phyloP scores from a whole-genome alignment of 2,888 invertebrate genomes.

The Acrobasis consociella region DNA sequence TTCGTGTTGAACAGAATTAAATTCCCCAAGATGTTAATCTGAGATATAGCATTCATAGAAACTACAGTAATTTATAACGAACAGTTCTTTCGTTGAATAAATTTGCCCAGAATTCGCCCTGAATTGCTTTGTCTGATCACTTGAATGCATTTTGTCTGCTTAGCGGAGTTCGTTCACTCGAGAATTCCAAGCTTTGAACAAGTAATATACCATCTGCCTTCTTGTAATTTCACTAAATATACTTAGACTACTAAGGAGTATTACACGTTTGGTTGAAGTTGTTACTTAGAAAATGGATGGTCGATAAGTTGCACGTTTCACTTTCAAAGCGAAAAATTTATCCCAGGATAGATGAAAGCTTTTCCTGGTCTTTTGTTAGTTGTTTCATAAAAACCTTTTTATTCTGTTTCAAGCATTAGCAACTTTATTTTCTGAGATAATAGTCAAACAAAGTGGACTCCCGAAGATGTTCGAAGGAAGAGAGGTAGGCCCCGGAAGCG shows the following conservation, averaged over 20 bases:
- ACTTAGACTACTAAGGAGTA: too few species aligned
- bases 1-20: constrained; percentile 3
- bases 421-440: neutral
- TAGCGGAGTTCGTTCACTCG: constrained; percentile 22
- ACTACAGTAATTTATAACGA: constrained; percentile 10
- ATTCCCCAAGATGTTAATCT: constrained; percentile 9
- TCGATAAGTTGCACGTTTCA: neutral
- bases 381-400: neutral
- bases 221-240: neutral
- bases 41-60: constrained; percentile 1
- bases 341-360: neutral
- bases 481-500: too few species aligned
- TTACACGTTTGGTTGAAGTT: too few species aligned
- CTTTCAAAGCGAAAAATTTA: neutral
- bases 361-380: neutral
- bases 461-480: too few species aligned
- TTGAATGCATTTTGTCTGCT: constrained; percentile 26
- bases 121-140: constrained; percentile 22
- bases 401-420: too few species aligned
- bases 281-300: too few species aligned
- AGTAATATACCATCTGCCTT: constrained; percentile 6
- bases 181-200: constrained; percentile 1
- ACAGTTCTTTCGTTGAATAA: constrained; percentile 20
- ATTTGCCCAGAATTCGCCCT: constrained; percentile 13
- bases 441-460: too few species aligned